These are phyloP conservation scores for Tolmerus cingulatus DNA, from an alignment of 2,888 invertebrate genomes.

Conservation along the genomic window DNA sequence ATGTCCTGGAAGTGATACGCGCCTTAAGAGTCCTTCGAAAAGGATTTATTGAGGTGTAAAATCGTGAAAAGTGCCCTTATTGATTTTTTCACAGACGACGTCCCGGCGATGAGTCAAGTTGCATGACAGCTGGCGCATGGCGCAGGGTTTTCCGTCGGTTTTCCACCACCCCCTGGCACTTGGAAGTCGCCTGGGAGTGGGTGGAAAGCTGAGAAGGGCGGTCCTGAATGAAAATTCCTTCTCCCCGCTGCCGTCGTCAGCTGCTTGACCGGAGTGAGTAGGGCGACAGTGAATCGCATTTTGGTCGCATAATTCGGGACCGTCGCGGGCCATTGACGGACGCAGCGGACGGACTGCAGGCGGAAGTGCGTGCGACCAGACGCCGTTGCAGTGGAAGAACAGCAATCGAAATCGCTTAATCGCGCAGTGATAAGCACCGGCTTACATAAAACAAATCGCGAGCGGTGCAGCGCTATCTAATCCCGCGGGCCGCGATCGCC, in stretches of 20 bases:
- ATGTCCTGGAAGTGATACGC: not conserved
- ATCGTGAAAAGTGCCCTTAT: not conserved
- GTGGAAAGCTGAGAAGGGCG: not conserved
- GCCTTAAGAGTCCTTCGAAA: not conserved
- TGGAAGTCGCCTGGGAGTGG: not conserved
- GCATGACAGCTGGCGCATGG: not conserved
- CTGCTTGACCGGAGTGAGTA: not conserved
- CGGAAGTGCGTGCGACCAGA: not conserved
- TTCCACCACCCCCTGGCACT: not conserved
- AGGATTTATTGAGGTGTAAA: not conserved
- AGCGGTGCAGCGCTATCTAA: not conserved
- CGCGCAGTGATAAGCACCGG: not conserved
- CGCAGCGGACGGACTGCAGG: not conserved
- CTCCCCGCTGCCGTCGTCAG: not conserved
- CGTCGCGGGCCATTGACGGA: not conserved
- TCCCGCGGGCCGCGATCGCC: not conserved
- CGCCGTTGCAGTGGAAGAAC: not conserved
- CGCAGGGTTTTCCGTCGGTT: not conserved
- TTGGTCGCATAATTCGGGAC: not conserved
- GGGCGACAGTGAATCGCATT: not conserved
- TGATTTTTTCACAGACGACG: not conserved
- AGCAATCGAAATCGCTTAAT: not conserved
- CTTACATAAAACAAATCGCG: not conserved
- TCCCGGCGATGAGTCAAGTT: slow-evolving; percentile 7
- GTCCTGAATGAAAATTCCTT: slow-evolving; percentile 5